Percentiles rank a stretch among this genome's conserved stretches.
Conservation (phyloP, 2,797 vertebrate genomes). For the Glossophaga mutica region DNA sequence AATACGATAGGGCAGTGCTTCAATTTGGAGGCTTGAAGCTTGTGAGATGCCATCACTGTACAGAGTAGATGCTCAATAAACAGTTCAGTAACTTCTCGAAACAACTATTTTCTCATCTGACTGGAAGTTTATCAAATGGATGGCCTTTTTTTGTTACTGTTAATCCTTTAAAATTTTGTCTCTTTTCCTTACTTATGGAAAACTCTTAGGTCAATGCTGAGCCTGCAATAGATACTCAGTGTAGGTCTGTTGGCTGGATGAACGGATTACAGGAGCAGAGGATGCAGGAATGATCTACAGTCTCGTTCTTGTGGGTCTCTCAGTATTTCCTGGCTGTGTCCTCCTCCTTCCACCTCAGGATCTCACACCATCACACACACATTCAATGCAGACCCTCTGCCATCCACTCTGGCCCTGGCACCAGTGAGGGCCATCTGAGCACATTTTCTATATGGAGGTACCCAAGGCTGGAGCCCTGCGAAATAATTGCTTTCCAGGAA, state of each 20-base stretch:
- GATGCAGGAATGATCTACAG: background rate
- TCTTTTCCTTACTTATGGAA: background rate
- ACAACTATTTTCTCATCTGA: background rate
- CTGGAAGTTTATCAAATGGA: background rate
- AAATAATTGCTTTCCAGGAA: constrained; percentile 66
- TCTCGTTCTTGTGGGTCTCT: background rate
- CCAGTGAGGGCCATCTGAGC: background rate
- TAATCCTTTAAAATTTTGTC: constrained; percentile 8
- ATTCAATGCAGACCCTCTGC: background rate
- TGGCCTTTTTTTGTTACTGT: background rate
- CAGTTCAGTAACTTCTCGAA: background rate
- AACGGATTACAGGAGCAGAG: background rate
- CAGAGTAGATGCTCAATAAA: background rate
- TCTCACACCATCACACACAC: background rate
- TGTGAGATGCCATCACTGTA: background rate
- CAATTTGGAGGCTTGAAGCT: background rate
- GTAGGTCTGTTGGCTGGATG: background rate
- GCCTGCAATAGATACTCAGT: background rate
- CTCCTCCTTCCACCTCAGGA: background rate
- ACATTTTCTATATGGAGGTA: background rate
- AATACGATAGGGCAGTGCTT: background rate
- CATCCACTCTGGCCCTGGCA: background rate
- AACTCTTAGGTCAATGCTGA: background rate
- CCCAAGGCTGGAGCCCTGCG: background rate
- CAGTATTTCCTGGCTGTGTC: background rate